A percentile compares a stretch with the other conserved stretches of the same genome.
These are phyloP conservation scores for Emydura subglobosa DNA, from an alignment of 2,113 vertebrate genomes.

Conservation along the genomic window DNA sequence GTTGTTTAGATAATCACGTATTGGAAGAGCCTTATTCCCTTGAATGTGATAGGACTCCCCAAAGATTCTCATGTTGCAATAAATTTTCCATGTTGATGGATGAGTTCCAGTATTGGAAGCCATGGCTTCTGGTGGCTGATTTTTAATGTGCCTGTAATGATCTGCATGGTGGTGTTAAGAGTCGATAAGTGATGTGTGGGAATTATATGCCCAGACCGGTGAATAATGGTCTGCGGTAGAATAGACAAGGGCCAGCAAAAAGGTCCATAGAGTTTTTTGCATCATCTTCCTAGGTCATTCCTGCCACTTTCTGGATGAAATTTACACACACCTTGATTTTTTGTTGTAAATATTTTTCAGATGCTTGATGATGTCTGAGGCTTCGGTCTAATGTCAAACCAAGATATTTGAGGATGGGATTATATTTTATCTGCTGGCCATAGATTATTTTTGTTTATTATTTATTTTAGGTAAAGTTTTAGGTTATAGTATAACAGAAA, in stretches of 20 bases:
- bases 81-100: not conserved
- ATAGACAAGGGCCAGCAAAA: not conserved
- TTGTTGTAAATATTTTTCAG: not conserved
- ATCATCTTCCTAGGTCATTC: not conserved
- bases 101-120: not conserved
- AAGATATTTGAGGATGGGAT: not conserved
- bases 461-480: not conserved
- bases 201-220: not conserved
- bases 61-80: not conserved
- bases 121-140: not conserved
- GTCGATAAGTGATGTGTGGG: not conserved
- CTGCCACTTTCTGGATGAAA: not conserved
- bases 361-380: not conserved
- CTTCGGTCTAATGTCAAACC: not conserved
- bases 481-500: not conserved
- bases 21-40: not conserved
- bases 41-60: not conserved
- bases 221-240: not conserved
- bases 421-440: not conserved
- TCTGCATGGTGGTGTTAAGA: not conserved
- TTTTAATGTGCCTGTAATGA: not conserved
- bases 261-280: not conserved
- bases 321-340: not conserved
- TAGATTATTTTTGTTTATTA: not conserved
- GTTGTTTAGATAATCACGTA: not conserved